phyloP scores from a whole-genome alignment of 2,113 vertebrate genomes.

The Macquaria ambigua region DNA sequence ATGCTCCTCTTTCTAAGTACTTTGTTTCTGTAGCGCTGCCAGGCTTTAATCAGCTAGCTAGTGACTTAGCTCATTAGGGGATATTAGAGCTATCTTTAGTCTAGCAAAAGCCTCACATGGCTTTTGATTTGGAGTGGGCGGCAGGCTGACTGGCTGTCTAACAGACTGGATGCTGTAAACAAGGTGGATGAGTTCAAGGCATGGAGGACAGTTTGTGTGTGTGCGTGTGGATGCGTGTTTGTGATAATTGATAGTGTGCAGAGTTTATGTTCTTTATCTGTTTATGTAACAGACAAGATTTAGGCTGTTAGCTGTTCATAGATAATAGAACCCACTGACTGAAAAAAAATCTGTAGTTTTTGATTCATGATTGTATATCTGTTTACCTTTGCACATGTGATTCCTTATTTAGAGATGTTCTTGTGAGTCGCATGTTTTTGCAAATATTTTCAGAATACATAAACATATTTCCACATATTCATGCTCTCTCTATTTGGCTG shows the following conservation, averaged over 20 bases:
- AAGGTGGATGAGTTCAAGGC: slow-evolving; percentile 23
- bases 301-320: background rate
- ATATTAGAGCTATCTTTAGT: slow-evolving; percentile 78
- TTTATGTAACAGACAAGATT: slow-evolving; percentile 7
- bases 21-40: slow-evolving; percentile 51
- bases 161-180: slow-evolving; percentile 32
- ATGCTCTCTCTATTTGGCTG: background rate
- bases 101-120: slow-evolving; percentile 46
- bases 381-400: background rate
- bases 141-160: slow-evolving; percentile 14
- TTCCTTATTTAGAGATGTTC: background rate
- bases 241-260: slow-evolving; percentile 1
- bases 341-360: background rate
- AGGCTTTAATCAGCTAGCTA: slow-evolving; percentile 66
- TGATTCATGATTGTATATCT: slow-evolving; percentile 2
- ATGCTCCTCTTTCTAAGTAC: slow-evolving; percentile 5
- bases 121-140: slow-evolving; percentile 58
- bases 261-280: slow-evolving; percentile 19
- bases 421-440: background rate
- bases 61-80: slow-evolving; percentile 74
- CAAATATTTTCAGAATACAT: background rate
- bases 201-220: background rate
- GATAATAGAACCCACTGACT: background rate
- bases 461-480: background rate
- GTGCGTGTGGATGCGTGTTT: background rate